These are phyloP conservation scores for Mycogona germanica DNA, from an alignment of 2,888 invertebrate genomes.

Conservation along the genomic window DNA sequence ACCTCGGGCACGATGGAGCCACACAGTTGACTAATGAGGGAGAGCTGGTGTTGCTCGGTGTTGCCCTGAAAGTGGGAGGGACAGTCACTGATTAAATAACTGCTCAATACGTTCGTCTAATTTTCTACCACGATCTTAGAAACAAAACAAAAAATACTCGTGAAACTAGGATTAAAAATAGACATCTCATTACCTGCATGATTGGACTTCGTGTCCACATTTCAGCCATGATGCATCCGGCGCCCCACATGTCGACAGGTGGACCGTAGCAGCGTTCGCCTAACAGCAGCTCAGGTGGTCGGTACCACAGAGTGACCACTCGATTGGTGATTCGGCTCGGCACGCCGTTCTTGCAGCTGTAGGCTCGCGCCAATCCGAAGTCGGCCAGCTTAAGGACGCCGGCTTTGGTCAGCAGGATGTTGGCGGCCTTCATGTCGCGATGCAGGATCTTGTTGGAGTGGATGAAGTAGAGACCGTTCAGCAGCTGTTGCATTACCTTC, in stretches of 20 bases:
- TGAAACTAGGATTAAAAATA: no score
- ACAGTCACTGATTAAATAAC: no score
- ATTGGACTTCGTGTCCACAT: slow-evolving; percentile 93
- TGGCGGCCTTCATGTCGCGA: slow-evolving; percentile 98
- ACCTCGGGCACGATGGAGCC: slow-evolving; percentile 87
- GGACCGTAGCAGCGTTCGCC: slow-evolving; percentile 92
- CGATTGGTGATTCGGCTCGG: slow-evolving; percentile 90
- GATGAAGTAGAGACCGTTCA: slow-evolving; percentile 88
- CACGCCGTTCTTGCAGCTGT: slow-evolving; percentile 75
- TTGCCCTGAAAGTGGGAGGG: no score
- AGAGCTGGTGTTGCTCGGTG: slow-evolving; percentile 91
- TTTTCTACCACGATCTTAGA: no score
- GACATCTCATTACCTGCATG: no score
- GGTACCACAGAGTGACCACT: slow-evolving; percentile 94
- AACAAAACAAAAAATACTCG: no score
- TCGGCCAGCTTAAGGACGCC: slow-evolving; percentile 92
- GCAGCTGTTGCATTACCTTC: slow-evolving; percentile 60
- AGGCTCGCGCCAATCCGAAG: slow-evolving; percentile 91
- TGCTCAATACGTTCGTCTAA: no score
- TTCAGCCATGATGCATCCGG: slow-evolving; percentile 99
- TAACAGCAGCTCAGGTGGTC: slow-evolving; percentile 53
- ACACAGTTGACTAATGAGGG: slow-evolving; percentile 87
- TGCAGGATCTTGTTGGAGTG: slow-evolving; percentile 92
- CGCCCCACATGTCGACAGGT: slow-evolving; percentile 82
- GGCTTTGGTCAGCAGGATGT: slow-evolving; percentile 90